Conservation (phyloP, 2,113 vertebrate genomes). For the Euleptes europaea region DNA sequence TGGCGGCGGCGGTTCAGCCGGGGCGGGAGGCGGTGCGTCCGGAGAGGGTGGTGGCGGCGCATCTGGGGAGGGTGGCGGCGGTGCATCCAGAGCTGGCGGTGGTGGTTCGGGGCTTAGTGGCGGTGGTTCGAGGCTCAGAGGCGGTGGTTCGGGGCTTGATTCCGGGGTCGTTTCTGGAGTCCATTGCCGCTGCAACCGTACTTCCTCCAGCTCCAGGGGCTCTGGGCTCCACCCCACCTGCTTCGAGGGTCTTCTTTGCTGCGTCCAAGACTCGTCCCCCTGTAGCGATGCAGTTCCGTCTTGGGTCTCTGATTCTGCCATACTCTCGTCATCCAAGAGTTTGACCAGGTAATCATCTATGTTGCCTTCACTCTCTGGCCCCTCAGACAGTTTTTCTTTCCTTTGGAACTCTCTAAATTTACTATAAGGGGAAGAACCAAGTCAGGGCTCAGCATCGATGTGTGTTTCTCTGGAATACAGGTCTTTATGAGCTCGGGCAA, state of each 20-base stretch:
- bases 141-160: not conserved
- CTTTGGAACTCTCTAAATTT: constrained; percentile 1
- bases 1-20: not conserved
- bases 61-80: not conserved
- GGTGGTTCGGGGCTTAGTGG: not conserved
- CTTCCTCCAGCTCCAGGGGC: not conserved
- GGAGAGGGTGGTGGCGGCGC: not conserved
- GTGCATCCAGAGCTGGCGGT: not conserved
- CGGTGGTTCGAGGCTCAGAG: not conserved
- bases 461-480: not conserved
- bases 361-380: not conserved
- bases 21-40: not conserved
- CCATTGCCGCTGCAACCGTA: not conserved
- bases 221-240: not conserved
- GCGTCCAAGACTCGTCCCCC: not conserved
- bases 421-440: not conserved
- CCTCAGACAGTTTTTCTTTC: not conserved
- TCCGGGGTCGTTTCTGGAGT: not conserved
- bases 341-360: not conserved
- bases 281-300: not conserved
- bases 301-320: not conserved
- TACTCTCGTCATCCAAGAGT: constrained; percentile 5
- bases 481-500: not conserved
- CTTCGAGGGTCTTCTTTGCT: not conserved
- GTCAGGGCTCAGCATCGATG: not conserved